Conservation (phyloP, 2,797 vertebrate species). For the Trachurus trachurus region DNA sequence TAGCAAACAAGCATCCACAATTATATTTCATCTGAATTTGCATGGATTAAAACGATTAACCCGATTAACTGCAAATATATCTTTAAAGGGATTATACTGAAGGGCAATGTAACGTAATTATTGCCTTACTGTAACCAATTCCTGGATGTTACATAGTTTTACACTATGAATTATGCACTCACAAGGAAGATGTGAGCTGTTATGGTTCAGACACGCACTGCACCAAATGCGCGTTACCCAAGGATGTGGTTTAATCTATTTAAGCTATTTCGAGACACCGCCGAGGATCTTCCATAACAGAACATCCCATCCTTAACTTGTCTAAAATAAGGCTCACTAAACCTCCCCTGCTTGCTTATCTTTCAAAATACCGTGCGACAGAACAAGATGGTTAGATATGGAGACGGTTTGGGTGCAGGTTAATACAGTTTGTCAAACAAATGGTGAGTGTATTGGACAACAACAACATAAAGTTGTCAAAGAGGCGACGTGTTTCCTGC, state of each 20-base stretch:
- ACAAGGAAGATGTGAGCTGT: background rate
- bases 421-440: background rate
- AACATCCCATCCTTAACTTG: slow-evolving; percentile 43
- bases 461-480: background rate
- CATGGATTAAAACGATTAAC: background rate
- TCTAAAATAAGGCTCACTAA: slow-evolving; percentile 32
- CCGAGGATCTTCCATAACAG: slow-evolving; percentile 33
- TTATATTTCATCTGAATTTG: background rate
- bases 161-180: background rate
- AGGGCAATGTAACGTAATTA: background rate
- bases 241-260: slow-evolving; percentile 32
- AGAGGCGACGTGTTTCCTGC: background rate
- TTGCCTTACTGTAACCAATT: background rate
- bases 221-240: background rate
- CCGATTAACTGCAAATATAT: background rate
- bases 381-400: background rate
- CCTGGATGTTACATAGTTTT: background rate
- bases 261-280: slow-evolving; percentile 56
- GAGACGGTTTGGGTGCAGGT: fast-evolving
- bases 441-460: background rate
- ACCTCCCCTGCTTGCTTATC: background rate
- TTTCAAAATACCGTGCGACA: background rate
- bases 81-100: background rate
- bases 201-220: background rate
- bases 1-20: background rate